A percentile compares a stretch with the other conserved stretches of the same genome.
These are phyloP conservation scores for Antitype chi DNA, from an alignment of 2,888 invertebrate species.

Conservation along the genomic window DNA sequence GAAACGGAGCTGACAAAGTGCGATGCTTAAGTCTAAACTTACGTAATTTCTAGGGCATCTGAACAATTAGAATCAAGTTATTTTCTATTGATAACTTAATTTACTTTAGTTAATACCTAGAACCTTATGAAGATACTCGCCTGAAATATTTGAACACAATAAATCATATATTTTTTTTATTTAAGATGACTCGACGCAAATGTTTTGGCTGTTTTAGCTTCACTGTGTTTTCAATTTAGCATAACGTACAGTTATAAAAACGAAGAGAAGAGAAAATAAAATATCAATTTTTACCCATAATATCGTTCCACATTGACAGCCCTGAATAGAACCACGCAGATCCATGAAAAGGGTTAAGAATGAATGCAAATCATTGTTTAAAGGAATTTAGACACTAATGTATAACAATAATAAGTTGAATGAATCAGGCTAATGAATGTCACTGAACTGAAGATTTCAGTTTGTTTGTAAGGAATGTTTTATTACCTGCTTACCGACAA, in stretches of 20 bases:
- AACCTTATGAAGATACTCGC: neutral
- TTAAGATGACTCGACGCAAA: neutral
- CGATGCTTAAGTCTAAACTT: neutral
- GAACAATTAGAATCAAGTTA: neutral
- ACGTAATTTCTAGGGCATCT: neutral
- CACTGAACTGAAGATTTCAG: neutral
- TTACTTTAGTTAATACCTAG: neutral
- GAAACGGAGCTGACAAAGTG: too few relatives aligned
- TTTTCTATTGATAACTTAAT: neutral
- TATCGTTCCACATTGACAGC: conserved; percentile 4
- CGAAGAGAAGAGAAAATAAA: neutral
- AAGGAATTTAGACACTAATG: conserved; percentile 34
- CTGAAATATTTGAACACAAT: neutral
- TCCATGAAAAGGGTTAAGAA: conserved; percentile 63
- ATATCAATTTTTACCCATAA: neutral
- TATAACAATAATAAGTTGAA: conserved; percentile 8
- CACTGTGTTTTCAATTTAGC: neutral
- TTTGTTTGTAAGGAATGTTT: neutral
- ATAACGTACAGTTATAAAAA: neutral
- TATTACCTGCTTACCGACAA: neutral
- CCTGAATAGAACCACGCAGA: conserved; percentile 25
- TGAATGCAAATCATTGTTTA: conserved; percentile 47
- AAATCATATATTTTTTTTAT: neutral
- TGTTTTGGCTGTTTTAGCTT: neutral
- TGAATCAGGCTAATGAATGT: conserved; percentile 4